Evolutionary conservation across 2,888 invertebrate species (phyloP).

Genomic region (Erannis defoliaria): DNA sequence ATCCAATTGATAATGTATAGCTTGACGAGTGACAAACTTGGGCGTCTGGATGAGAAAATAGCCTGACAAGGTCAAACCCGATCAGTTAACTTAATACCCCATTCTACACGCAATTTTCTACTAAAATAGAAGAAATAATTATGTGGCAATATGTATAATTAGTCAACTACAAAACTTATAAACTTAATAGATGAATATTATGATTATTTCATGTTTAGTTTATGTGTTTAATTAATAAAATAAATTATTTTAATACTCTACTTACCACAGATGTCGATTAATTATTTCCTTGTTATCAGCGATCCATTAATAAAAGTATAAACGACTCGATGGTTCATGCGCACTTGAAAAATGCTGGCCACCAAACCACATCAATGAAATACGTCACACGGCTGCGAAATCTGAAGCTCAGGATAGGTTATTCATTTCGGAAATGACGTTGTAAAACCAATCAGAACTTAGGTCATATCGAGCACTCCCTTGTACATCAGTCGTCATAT

Average conservation of each 20-base stretch:
- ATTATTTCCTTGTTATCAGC: not conserved
- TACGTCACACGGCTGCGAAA: slow-evolving; percentile 85
- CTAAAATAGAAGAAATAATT: not conserved
- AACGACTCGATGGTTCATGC: slow-evolving; percentile 71
- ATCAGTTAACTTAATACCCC: not conserved
- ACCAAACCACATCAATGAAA: slow-evolving; percentile 83
- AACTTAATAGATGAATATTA: too few relatives aligned
- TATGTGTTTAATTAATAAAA: too few relatives aligned
- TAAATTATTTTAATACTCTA: not conserved
- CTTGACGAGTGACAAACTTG: too few relatives aligned
- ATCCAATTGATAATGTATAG: too few relatives aligned
- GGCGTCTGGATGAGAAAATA: too few relatives aligned
- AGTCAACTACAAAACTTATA: not conserved
- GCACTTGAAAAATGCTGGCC: slow-evolving; percentile 78
- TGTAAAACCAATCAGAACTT: slow-evolving; percentile 85
- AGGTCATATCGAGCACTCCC: slow-evolving; percentile 84
- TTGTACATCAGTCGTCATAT: slow-evolving; percentile 91
- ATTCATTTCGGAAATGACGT: slow-evolving; percentile 79
- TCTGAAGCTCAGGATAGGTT: slow-evolving; percentile 84
- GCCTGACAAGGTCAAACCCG: too few relatives aligned
- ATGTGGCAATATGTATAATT: not conserved
- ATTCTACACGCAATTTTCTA: not conserved
- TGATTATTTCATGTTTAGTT: not conserved
- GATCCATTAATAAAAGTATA: slow-evolving; percentile 17
- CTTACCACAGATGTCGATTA: not conserved